phyloP scores from a whole-genome alignment of 2,888 invertebrate genomes.

The Holacanthella duospinosa region DNA sequence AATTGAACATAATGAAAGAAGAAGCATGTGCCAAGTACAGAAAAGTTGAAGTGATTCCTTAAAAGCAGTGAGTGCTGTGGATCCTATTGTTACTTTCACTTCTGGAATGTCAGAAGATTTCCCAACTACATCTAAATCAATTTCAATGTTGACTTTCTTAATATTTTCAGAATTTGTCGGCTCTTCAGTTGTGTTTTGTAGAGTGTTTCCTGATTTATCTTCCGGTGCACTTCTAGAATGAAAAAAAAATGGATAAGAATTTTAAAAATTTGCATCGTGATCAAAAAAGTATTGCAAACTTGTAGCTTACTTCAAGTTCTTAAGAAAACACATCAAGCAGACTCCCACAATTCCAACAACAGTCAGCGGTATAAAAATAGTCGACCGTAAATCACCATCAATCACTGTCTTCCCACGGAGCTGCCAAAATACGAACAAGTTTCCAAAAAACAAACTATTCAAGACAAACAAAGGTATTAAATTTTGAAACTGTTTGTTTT shows the following conservation, averaged over 20 bases:
- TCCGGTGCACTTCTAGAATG: too few relatives aligned
- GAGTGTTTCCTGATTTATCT: neutral
- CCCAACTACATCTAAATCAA: slow-evolving; percentile 7
- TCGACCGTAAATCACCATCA: slow-evolving; percentile 56
- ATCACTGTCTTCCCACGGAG: slow-evolving; percentile 72
- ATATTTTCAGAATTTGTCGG: neutral
- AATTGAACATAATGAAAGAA: slow-evolving; percentile 67
- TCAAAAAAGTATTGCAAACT: too few relatives aligned
- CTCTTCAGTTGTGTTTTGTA: neutral
- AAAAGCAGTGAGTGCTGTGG: slow-evolving; percentile 53
- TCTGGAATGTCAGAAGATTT: neutral
- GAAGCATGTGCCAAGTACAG: slow-evolving; percentile 68
- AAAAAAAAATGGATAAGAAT: too few relatives aligned
- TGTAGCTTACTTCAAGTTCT: slow-evolving; percentile 19
- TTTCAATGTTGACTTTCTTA: neutral
- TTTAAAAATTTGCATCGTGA: too few relatives aligned
- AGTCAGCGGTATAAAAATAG: slow-evolving; percentile 71
- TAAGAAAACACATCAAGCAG: slow-evolving; percentile 42
- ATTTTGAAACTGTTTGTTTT: too few relatives aligned
- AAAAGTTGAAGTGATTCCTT: slow-evolving; percentile 65
- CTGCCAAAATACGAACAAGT: slow-evolving; percentile 83
- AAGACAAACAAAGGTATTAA: slow-evolving; percentile 40
- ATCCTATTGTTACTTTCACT: neutral
- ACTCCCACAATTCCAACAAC: slow-evolving; percentile 57
- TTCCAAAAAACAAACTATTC: slow-evolving; percentile 84